Conservation (phyloP, 2,888 invertebrate genomes). For the Morinoia aosen region DNA sequence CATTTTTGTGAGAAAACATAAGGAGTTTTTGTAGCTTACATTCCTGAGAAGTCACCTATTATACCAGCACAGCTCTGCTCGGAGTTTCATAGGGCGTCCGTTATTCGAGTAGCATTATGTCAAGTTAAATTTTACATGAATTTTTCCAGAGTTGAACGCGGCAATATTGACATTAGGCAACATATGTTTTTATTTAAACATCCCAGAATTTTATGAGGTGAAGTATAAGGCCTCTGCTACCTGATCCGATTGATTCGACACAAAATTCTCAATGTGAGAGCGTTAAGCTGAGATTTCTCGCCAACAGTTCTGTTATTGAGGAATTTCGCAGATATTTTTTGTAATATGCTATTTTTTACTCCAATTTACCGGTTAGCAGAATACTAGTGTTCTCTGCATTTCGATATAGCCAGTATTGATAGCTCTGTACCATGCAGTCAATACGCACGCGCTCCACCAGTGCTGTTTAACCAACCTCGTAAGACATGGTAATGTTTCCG, state of each 20-base stretch:
- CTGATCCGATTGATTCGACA: no score
- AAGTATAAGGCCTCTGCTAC: no score
- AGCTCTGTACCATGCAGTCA: no score
- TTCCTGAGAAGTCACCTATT: background rate
- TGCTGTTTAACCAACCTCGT: background rate
- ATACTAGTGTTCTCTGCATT: no score
- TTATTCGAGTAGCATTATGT: background rate
- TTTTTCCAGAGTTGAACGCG: background rate
- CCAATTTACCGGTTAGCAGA: no score
- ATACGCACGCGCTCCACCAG: background rate
- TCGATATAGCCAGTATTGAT: no score
- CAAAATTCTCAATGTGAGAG: no score
- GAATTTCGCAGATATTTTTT: no score
- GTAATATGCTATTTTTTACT: no score
- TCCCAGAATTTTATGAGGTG: background rate
- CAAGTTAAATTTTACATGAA: background rate
- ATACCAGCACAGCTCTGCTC: background rate
- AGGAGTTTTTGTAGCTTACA: background rate
- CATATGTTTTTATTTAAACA: background rate
- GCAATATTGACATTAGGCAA: background rate
- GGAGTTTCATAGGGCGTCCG: background rate
- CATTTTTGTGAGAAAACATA: background rate
- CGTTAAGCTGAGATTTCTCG: no score
- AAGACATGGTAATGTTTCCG: background rate
- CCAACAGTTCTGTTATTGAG: no score